Conservation (phyloP, 2,797 vertebrate genomes). For the Lithobates pipiens region DNA sequence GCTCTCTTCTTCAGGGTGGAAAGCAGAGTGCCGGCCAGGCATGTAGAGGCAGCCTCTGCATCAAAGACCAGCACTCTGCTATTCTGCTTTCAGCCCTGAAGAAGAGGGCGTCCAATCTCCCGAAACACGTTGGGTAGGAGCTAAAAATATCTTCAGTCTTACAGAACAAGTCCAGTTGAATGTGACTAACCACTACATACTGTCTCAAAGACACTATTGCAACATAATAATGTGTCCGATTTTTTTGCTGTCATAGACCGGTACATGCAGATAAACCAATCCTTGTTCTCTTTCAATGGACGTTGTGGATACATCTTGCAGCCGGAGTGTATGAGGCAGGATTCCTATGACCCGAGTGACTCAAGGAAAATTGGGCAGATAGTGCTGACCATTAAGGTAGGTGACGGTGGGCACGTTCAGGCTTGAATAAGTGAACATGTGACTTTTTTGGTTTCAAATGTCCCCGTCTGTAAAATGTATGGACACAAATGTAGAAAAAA, state of each 20-base stretch:
- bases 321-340: constrained; percentile 88
- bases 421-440: neutral
- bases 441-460: neutral
- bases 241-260: constrained; percentile 80
- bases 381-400: constrained; percentile 85
- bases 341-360: constrained; percentile 84
- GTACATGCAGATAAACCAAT: constrained; percentile 91
- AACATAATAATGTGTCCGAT: neutral
- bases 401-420: neutral
- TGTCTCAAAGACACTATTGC: no score
- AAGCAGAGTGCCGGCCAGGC: no score
- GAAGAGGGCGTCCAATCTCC: no score
- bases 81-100: no score
- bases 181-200: no score
- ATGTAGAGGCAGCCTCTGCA: no score
- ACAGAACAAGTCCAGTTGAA: no score
- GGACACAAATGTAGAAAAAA: no score
- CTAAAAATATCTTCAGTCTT: no score
- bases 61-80: no score
- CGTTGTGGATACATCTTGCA: constrained; percentile 90
- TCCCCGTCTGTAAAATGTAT: neutral
- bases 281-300: constrained; percentile 91
- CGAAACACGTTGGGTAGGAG: no score
- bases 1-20: no score
- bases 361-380: constrained; percentile 77